These are phyloP conservation scores for Leptoteleia sp. DNA, from an alignment of 1,140 invertebrate genomes.

Conservation along the genomic window DNA sequence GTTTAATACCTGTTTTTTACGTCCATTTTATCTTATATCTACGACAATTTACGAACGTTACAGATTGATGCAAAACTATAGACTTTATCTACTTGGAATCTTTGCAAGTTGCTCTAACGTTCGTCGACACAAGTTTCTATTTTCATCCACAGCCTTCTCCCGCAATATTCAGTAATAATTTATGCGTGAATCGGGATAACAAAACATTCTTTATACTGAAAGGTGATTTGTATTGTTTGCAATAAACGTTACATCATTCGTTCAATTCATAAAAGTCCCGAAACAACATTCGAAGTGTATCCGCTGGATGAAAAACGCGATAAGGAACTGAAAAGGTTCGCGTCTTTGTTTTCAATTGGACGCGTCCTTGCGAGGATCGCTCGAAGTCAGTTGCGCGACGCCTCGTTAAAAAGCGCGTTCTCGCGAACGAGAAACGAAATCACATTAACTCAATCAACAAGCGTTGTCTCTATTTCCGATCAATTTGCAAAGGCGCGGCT, in stretches of 20 bases:
- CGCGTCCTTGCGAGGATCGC: constrained; percentile 41
- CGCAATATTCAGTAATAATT: neutral
- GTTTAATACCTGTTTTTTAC: too few species aligned
- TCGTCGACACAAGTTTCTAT: too few species aligned
- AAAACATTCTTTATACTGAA: neutral
- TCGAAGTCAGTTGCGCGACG: neutral
- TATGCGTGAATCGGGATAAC: neutral
- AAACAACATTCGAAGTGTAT: constrained; percentile 28
- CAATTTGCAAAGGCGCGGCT: constrained; percentile 27
- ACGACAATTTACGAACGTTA: too few species aligned
- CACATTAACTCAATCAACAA: too few species aligned
- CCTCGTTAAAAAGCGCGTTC: constrained; percentile 12
- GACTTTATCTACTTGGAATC: too few species aligned
- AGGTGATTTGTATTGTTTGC: too few species aligned
- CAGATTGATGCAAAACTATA: too few species aligned
- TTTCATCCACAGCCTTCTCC: neutral
- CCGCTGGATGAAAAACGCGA: constrained; percentile 21
- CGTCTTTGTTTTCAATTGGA: constrained; percentile 21
- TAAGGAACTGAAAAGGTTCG: constrained; percentile 27
- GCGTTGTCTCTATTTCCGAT: constrained; percentile 8
- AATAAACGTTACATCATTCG: too few species aligned
- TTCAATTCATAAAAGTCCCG: too few species aligned
- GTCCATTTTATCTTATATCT: too few species aligned
- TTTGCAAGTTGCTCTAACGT: too few species aligned
- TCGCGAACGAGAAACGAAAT: constrained; percentile 14